Evolutionary conservation across 2,888 invertebrate genomes (phyloP), one percentile per base, ranked within the genome.

Genomic region (Pristionchus mayeri): DNA sequence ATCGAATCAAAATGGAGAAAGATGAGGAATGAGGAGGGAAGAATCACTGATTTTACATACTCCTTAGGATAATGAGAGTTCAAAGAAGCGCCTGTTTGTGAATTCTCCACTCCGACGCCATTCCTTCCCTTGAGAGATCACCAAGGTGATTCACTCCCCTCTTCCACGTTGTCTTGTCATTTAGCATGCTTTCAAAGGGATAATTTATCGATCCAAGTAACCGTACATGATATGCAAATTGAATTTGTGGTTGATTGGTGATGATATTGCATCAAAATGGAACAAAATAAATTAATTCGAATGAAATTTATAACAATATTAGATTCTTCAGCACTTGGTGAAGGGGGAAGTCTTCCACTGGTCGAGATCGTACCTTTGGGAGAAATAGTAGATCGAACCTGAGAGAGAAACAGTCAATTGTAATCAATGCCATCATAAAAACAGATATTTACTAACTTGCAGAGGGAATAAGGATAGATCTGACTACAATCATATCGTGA

Each of bases 311-410:
- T n/a, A n/a, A n/a, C n/a, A n/a, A n/a, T n/a, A n/a, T n/a, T n/a
- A n/a, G n/a, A n/a, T n/a, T 30, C 16, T 16, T 63, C 71, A 78
- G 76, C 76, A 78, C 40, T 78, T 78, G 48, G 40, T 78, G 76
- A 30, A 78, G 48, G 76, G 76, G 2, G 48, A 24, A 3, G 27
- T 21, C 76, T 48, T 50, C 50, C 30, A 30, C 50, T 78, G 76
- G 2, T 78, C 76, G 2, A 50, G 3, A 30, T 78, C 76, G 76
- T 78, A 50, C 30, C 50, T 48, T 37, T 40, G 76, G 50, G 50
- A 78, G 76, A 78, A 78, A 21, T 78, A 78, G 50, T 78, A 78
- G 76, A 78, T 48, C 18, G 76, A 78, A 50, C 50, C 76, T 78
- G 76, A 16, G 27, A 78, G 13, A 44, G 44, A 44, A 44, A 13